Evolutionary conservation across 2,888 invertebrate genomes (phyloP).

Genomic region (Dermolepida albohirtum): DNA sequence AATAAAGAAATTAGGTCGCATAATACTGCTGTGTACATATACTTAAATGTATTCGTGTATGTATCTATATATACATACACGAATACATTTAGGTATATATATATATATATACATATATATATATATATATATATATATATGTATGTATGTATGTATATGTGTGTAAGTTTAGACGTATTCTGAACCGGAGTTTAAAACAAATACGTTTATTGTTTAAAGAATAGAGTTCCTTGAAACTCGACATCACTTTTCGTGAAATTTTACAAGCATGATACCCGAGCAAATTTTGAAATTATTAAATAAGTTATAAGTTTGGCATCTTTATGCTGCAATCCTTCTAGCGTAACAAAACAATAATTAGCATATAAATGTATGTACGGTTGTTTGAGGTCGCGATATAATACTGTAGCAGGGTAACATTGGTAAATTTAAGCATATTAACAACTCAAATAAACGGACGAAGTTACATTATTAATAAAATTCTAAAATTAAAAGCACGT

Average conservation of each 20-base stretch:
- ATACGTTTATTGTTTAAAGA: too few relatives aligned
- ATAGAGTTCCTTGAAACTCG: background rate
- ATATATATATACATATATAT: too few relatives aligned
- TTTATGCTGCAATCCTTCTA: background rate
- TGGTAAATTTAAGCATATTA: background rate
- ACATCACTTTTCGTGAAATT: slow-evolving; percentile 4
- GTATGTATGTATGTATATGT: too few relatives aligned
- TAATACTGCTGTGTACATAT: too few relatives aligned
- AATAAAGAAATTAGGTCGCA: too few relatives aligned
- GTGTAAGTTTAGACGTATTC: too few relatives aligned
- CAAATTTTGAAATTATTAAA: slow-evolving; percentile 13
- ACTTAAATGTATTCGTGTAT: too few relatives aligned
- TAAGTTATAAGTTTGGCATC: slow-evolving; percentile 11
- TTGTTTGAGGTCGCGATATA: background rate
- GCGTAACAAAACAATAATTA: slow-evolving; percentile 10
- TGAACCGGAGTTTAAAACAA: too few relatives aligned
- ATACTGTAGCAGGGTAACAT: background rate
- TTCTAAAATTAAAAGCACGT: too few relatives aligned
- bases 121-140: too few relatives aligned
- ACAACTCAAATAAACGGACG: background rate
- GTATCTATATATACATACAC: too few relatives aligned
- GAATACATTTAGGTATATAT: too few relatives aligned
- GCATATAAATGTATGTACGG: slow-evolving; percentile 12
- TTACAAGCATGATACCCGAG: background rate
- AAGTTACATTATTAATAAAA: background rate